Percentiles rank a stretch among this genome's conserved stretches.
Evolutionary conservation across 2,113 vertebrate species (phyloP).

Genomic region (Bambusicola thoracicus): DNA sequence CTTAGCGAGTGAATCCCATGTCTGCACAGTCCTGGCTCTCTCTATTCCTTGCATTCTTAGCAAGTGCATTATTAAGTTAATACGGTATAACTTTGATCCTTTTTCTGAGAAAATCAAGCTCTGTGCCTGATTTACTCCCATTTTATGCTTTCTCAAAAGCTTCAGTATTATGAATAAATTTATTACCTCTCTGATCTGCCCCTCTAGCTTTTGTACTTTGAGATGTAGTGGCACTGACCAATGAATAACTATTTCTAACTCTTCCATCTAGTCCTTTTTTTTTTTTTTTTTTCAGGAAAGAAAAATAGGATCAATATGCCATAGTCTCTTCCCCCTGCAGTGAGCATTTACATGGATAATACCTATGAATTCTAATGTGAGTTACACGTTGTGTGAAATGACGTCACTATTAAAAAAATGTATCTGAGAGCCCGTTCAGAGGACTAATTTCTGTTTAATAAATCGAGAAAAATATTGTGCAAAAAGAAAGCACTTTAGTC

Average conservation of each 20-base stretch:
- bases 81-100: slow-evolving; percentile 54
- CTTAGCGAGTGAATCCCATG: not conserved
- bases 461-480: not conserved
- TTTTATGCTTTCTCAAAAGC: slow-evolving; percentile 29
- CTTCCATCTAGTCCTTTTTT: not conserved
- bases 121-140: slow-evolving; percentile 7
- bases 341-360: slow-evolving; percentile 17
- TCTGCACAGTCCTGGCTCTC: not conserved
- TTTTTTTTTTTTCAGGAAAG: not conserved
- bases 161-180: slow-evolving; percentile 23
- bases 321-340: not conserved
- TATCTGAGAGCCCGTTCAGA: not conserved
- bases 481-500: not conserved
- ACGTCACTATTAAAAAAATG: not conserved
- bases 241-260: slow-evolving; percentile 19
- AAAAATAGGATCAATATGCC: not conserved
- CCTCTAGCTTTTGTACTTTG: not conserved
- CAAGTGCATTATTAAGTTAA: slow-evolving; percentile 43
- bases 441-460: not conserved
- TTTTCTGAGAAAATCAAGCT: slow-evolving; percentile 40
- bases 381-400: not conserved
- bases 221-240: slow-evolving; percentile 6
- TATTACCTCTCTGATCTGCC: not conserved
- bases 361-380: slow-evolving; percentile 36
- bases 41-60: not conserved